These are phyloP conservation scores for Anhinga rufa DNA, from an alignment of 2,113 vertebrate genomes.

Conservation along the genomic window DNA sequence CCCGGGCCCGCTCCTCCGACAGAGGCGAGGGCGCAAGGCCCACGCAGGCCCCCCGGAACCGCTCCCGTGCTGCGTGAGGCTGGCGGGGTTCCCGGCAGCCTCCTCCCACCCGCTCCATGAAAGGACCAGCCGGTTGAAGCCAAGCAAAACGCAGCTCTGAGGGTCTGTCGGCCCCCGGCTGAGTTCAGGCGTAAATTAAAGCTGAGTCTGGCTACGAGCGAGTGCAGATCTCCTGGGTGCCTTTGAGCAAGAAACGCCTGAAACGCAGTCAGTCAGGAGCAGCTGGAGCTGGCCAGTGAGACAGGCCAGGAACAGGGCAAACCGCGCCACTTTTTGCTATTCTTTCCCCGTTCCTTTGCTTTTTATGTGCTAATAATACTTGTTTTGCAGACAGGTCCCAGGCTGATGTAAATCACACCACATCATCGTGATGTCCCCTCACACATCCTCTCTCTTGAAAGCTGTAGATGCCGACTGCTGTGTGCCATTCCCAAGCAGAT, in stretches of 20 bases:
- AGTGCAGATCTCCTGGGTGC: not conserved
- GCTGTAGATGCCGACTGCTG: rapidly evolving
- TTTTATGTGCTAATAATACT: not conserved
- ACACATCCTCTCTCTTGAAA: not conserved
- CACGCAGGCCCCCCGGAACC: no score
- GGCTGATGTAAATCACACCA: not conserved
- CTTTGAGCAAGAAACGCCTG: not conserved
- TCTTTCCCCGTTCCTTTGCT: not conserved
- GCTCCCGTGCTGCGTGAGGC: not conserved
- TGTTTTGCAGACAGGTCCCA: rapidly evolving
- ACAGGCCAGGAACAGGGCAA: not conserved
- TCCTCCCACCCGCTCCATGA: no score
- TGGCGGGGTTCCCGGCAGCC: not conserved
- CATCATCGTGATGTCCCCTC: not conserved
- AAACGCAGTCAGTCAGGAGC: rapidly evolving
- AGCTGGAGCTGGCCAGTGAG: not conserved
- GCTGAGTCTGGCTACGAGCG: not conserved
- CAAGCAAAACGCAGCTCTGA: not conserved
- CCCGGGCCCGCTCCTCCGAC: not conserved
- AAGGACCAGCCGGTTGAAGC: not conserved
- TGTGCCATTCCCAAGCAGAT: not conserved
- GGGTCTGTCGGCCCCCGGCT: not conserved
- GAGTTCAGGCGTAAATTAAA: not conserved
- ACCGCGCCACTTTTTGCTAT: not conserved
- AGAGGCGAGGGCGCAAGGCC: not conserved